These are phyloP conservation scores for Coelinius sp. DNA, from an alignment of 2,888 invertebrate genomes.

Conservation along the genomic window DNA sequence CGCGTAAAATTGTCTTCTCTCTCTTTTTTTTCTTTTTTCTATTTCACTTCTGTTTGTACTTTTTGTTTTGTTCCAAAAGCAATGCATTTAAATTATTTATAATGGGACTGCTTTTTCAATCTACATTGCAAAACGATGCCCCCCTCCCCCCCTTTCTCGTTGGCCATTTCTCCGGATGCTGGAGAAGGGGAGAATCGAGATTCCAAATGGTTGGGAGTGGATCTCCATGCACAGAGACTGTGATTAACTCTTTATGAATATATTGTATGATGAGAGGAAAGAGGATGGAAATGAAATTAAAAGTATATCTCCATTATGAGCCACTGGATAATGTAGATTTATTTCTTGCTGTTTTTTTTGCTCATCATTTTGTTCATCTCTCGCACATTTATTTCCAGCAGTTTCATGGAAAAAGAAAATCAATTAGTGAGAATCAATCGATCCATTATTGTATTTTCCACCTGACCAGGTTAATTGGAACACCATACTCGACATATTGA, in stretches of 20 bases:
- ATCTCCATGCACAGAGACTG: conserved; percentile 44
- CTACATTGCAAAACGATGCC: conserved; percentile 51
- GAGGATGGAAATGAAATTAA: conserved; percentile 2
- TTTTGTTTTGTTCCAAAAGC: conserved; percentile 47
- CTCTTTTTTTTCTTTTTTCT: background rate
- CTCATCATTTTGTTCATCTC: background rate
- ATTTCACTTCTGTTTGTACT: background rate
- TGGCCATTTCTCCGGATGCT: background rate
- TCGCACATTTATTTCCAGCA: background rate
- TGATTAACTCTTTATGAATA: conserved; percentile 50
- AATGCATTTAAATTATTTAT: conserved; percentile 62
- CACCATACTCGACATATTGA: background rate
- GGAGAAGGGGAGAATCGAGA: conserved; percentile 15
- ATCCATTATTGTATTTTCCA: background rate
- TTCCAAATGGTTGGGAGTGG: conserved; percentile 2
- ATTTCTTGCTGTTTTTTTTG: background rate
- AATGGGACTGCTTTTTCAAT: conserved; percentile 58
- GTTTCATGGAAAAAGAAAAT: background rate
- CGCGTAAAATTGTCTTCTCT: conserved; percentile 11
- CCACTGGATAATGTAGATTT: background rate
- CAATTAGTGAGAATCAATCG: conserved; percentile 17
- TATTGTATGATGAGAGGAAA: conserved; percentile 7
- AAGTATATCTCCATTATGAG: background rate
- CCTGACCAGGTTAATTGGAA: background rate
- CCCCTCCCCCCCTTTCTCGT: background rate